Conservation (phyloP, 2,797 vertebrate genomes). For the Chaunax sp. region DNA sequence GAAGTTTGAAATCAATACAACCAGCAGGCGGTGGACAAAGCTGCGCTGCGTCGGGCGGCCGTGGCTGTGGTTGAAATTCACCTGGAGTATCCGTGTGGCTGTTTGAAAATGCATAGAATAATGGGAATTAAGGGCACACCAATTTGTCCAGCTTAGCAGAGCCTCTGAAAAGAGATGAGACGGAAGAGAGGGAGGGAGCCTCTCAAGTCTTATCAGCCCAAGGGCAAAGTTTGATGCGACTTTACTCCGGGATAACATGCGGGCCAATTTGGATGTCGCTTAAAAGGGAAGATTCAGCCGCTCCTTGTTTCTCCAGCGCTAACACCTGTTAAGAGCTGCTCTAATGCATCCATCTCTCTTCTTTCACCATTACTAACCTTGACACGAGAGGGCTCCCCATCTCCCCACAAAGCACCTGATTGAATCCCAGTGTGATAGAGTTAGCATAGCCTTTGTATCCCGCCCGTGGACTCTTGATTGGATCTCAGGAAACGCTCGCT, state of each 20-base stretch:
- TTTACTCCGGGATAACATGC: slow-evolving; percentile 43
- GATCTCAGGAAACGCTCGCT: slow-evolving; percentile 49
- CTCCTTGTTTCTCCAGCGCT: slow-evolving; percentile 39
- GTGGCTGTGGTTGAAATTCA: slow-evolving; percentile 57
- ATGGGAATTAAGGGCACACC: slow-evolving; percentile 55
- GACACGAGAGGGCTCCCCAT: slow-evolving; percentile 46
- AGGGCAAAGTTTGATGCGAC: slow-evolving; percentile 58
- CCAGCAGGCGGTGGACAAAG: slow-evolving; percentile 9
- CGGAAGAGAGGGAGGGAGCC: slow-evolving; percentile 18
- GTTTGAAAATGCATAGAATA: slow-evolving; percentile 72
- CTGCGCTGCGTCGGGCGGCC: background rate
- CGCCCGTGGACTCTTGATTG: slow-evolving; percentile 58
- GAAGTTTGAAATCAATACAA: slow-evolving; percentile 57
- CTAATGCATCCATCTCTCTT: slow-evolving; percentile 41
- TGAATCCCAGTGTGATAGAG: slow-evolving; percentile 56
- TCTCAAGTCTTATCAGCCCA: slow-evolving; percentile 51
- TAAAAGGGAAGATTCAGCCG: slow-evolving; percentile 25
- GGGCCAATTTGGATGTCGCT: slow-evolving; percentile 48
- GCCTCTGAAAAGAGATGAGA: slow-evolving; percentile 42
- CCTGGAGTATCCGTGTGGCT: slow-evolving; percentile 37
- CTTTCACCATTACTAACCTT: slow-evolving; percentile 43
- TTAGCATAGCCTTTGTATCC: slow-evolving; percentile 45
- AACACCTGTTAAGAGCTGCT: slow-evolving; percentile 52
- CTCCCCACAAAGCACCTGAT: slow-evolving; percentile 49
- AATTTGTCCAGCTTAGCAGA: slow-evolving; percentile 52